Percentiles rank a stretch among this genome's conserved stretches.
Evolutionary conservation across 30 jellyfish, hydroid and myxozoan species (phyloP).

Genomic region (Hydractinia symbiolongicarpus): DNA sequence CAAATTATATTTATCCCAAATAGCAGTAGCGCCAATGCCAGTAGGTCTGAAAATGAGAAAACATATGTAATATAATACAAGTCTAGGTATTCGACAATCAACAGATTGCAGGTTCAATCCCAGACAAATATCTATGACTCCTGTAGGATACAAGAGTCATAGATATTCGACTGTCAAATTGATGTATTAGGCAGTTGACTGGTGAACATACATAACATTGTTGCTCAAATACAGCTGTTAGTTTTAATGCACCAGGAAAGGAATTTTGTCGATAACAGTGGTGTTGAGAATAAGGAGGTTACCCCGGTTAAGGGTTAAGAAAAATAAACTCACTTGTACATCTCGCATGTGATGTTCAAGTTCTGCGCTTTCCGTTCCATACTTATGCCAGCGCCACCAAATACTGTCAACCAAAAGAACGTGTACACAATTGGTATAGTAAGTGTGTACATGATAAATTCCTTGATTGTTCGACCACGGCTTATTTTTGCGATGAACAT

Average conservation of each 20-base stretch:
- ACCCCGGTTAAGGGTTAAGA: too few species aligned
- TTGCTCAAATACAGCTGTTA: too few species aligned
- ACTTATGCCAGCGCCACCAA: slow-evolving; percentile 82
- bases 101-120: not conserved
- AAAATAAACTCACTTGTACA: slow-evolving; percentile 13
- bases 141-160: too few species aligned
- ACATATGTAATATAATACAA: not conserved
- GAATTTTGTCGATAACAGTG: too few species aligned
- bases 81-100: not conserved
- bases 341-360: slow-evolving; percentile 54
- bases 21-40: slow-evolving; percentile 11
- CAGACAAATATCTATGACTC: too few species aligned
- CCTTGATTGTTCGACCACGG: slow-evolving; percentile 92
- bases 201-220: too few species aligned
- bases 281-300: too few species aligned
- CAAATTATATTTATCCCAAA: not conserved
- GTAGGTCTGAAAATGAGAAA: not conserved
- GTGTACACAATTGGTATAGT: slow-evolving; percentile 77
- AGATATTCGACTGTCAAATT: too few species aligned
- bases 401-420: slow-evolving; percentile 79
- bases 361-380: slow-evolving; percentile 81
- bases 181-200: too few species aligned
- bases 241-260: too few species aligned
- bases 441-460: slow-evolving; percentile 71
- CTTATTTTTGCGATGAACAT: slow-evolving; percentile 90